Base-by-base conservation (phyloP, 2,888 invertebrate species). In the Melinaea marsaeus region DNA sequence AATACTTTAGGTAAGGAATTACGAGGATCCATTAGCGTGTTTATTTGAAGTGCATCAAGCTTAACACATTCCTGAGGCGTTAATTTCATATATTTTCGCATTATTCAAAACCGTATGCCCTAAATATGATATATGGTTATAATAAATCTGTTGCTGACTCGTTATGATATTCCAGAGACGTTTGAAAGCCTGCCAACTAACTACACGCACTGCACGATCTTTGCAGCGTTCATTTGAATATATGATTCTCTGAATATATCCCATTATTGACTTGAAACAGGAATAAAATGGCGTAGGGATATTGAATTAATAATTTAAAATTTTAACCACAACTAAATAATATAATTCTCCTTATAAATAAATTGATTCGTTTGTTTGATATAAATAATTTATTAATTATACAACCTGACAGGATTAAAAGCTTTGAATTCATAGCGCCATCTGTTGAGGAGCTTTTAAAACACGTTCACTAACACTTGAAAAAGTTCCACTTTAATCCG, bases 121-220 rank as follows among this genome's bases (percentile, higher is more conserved):
- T 79, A 80, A 79, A 79, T 80, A 78, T 86, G 85, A 88, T 85
- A 86, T 86, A 86, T 76, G 66, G 68, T 61, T 13, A 77, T 77
- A 69, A 86, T 88, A 87, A 87, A 88, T 88, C 81, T 78, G 76
- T 77, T 79, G 75, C 77, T 69, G 77, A 76, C 79, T 83, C 84
- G 81, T 85, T 84, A 83, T 77, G 79, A 83, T 74, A 72, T 79
- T 79, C 78, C 75, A 74, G 79, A 78, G 76, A 77, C 83, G 83
- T 85, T 87, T 88, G 88, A 86, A 82, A 82, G 75, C 73, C 75
- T 85, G 88, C 88, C 88, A 88, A 86, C 79, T 75, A 70, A 72
- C 68, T 65, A 74, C 70, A 71, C 68, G 64, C 59, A 51, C 54
- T 13, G 61, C 56, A 55, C 57, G 58, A 67, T 60, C 51, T 51